These are phyloP conservation scores for Drosophila eohydei DNA, from an alignment of 2,888 invertebrate genomes.

Conservation along the genomic window DNA sequence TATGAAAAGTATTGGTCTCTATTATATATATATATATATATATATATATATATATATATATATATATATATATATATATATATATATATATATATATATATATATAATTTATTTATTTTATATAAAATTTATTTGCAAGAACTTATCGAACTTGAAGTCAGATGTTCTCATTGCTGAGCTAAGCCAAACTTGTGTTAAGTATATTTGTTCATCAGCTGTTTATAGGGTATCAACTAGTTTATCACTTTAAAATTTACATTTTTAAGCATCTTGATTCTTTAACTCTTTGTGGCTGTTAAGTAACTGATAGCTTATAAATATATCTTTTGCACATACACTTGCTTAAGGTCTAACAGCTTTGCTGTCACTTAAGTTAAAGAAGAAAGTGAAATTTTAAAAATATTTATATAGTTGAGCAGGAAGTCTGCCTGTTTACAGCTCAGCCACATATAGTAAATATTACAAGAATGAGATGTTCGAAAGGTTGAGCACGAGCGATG, in stretches of 20 bases:
- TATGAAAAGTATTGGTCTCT: no score
- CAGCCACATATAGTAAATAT: neutral
- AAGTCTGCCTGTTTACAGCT: neutral
- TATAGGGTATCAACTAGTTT: neutral
- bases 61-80: no score
- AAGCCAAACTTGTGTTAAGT: no score
- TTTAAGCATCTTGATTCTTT: neutral
- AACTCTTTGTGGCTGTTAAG: conserved; percentile 2
- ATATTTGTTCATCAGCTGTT: neutral
- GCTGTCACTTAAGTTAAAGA: neutral
- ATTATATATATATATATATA: neutral
- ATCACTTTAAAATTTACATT: neutral
- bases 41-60: no score
- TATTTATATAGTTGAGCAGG: neutral
- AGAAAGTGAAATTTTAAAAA: no score
- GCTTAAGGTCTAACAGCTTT: neutral
- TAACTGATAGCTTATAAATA: conserved; percentile 30
- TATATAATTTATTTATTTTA: no score
- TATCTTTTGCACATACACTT: neutral
- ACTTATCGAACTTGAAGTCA: neutral
- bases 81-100: no score
- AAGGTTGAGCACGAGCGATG: neutral
- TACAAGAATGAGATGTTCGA: neutral
- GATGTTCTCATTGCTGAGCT: neutral
- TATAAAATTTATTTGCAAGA: neutral